Percentiles rank a stretch among this genome's conserved stretches.
Evolutionary conservation across 2,888 invertebrate genomes (phyloP).

Genomic region (Drosophila anomalata): DNA sequence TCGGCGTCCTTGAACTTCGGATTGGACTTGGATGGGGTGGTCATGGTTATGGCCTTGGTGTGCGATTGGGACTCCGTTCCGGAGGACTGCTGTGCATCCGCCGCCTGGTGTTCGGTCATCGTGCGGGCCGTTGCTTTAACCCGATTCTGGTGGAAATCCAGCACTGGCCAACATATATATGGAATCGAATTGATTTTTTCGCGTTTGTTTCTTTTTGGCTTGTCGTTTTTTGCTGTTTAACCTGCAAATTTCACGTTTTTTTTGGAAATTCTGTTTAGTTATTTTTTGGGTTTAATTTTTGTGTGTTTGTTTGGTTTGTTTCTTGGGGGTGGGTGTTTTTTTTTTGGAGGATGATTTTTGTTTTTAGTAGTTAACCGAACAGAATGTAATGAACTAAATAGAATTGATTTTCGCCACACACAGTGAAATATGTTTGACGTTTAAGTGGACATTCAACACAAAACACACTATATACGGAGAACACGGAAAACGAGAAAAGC

Average conservation of each 20-base stretch:
- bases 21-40: conserved; percentile 43
- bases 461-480: conserved; percentile 19
- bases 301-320: background rate
- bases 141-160: conserved; percentile 13
- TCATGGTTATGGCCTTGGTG: conserved; percentile 45
- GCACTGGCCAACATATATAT: conserved; percentile 32
- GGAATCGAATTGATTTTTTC: conserved; percentile 28
- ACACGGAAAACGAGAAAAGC: conserved; percentile 13
- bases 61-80: conserved; percentile 14
- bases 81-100: conserved; percentile 3
- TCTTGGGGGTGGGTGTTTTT: background rate
- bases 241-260: conserved; percentile 31
- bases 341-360: conserved; percentile 1
- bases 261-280: conserved; percentile 1
- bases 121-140: conserved; percentile 16
- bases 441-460: conserved; percentile 36
- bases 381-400: conserved; percentile 14
- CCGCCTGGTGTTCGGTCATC: conserved; percentile 62
- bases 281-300: background rate
- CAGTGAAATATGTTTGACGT: conserved; percentile 19
- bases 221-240: conserved; percentile 6
- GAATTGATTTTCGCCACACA: conserved; percentile 13
- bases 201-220: conserved; percentile 4
- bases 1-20: conserved; percentile 62
- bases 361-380: conserved; percentile 10